Conservation (phyloP, 1,140 invertebrate species). For the Drosophila tristis region DNA sequence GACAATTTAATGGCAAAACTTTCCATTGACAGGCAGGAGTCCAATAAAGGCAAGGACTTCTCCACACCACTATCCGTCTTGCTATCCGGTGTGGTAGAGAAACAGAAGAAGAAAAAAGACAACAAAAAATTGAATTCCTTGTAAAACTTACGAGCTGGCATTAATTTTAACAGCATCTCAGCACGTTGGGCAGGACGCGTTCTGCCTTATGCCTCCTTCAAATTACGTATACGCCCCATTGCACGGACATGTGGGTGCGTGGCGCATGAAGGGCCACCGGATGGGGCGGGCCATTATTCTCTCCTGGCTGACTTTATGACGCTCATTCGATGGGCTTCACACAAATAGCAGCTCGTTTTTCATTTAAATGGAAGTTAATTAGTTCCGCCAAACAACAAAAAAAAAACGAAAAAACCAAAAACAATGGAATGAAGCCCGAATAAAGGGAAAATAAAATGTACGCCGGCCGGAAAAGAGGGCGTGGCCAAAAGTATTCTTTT, state of each 20-base stretch:
- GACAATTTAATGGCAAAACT: slow-evolving; percentile 82
- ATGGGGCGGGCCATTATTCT: slow-evolving; percentile 57
- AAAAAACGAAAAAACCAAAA: neutral
- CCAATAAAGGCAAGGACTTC: slow-evolving; percentile 42
- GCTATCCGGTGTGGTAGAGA: slow-evolving; percentile 52
- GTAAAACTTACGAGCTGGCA: slow-evolving; percentile 81
- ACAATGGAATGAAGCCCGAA: slow-evolving; percentile 18
- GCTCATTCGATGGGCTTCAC: slow-evolving; percentile 63
- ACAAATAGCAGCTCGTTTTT: slow-evolving; percentile 78
- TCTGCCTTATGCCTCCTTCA: slow-evolving; percentile 32
- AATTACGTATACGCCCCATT: slow-evolving; percentile 80
- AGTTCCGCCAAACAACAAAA: slow-evolving; percentile 63
- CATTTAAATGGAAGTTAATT: slow-evolving; percentile 83
- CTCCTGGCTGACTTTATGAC: slow-evolving; percentile 75
- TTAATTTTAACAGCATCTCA: slow-evolving; percentile 76
- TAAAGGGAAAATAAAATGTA: slow-evolving; percentile 47
- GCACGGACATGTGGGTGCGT: slow-evolving; percentile 48
- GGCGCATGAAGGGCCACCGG: neutral
- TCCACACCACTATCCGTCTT: slow-evolving; percentile 69
- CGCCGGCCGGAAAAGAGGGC: slow-evolving; percentile 23
- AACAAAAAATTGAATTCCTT: slow-evolving; percentile 80
- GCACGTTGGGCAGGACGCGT: slow-evolving; percentile 6
- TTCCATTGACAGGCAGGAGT: slow-evolving; percentile 62
- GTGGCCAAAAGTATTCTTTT: slow-evolving; percentile 41
- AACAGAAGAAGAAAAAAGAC: neutral